These are phyloP conservation scores for Ornithoptera alexandrae DNA, from an alignment of 2,888 invertebrate genomes.

Conservation along the genomic window DNA sequence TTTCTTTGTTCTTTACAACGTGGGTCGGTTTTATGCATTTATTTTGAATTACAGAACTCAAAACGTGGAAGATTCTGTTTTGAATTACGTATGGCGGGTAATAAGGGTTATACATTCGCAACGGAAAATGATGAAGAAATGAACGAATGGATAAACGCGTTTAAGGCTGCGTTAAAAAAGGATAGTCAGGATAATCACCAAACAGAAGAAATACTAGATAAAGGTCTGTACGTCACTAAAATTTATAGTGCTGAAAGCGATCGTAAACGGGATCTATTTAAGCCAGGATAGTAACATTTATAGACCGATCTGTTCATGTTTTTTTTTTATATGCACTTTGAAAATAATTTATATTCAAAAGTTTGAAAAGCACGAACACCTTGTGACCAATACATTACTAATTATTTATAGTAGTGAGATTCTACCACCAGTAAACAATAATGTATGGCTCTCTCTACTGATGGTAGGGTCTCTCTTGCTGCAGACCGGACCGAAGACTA, in stretches of 20 bases:
- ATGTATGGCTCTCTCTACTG: too few species aligned
- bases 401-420: too few species aligned
- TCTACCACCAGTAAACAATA: too few species aligned
- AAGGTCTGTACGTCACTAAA: conserved; percentile 66
- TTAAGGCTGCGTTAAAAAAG: conserved; percentile 91
- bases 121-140: conserved; percentile 91
- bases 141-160: conserved; percentile 90
- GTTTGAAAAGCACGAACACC: too few species aligned
- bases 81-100: conserved; percentile 92
- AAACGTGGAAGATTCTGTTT: conserved; percentile 93
- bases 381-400: too few species aligned
- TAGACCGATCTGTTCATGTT: not conserved
- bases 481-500: too few species aligned
- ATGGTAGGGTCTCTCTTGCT: too few species aligned
- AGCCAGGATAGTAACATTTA: not conserved
- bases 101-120: conserved; percentile 91
- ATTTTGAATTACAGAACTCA: conserved; percentile 78
- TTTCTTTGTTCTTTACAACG: conserved; percentile 11
- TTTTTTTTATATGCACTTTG: not conserved
- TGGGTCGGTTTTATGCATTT: conserved; percentile 15
- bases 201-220: conserved; percentile 85
- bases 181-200: conserved; percentile 79
- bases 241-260: not conserved
- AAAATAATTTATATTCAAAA: not conserved
- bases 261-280: not conserved